These are phyloP conservation scores for Hylyphantes graminicola DNA, from an alignment of 1,140 invertebrate species.

Conservation along the genomic window DNA sequence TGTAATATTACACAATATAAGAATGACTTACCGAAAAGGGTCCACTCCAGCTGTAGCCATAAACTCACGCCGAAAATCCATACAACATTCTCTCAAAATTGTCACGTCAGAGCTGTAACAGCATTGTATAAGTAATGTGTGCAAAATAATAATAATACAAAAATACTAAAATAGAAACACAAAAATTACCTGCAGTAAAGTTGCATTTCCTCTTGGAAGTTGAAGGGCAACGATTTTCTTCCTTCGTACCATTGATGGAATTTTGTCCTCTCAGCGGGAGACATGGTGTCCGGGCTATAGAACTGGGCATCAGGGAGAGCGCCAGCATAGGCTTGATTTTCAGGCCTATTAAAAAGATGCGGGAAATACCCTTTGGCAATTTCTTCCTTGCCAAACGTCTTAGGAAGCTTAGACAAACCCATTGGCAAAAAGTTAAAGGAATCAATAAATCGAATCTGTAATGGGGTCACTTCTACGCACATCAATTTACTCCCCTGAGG, in stretches of 20 bases:
- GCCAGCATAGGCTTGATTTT: constrained; percentile 16
- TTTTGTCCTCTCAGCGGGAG: not conserved
- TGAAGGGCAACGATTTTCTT: no score
- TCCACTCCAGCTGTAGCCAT: no score
- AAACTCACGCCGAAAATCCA: no score
- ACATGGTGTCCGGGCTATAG: not conserved
- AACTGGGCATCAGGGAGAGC: not conserved
- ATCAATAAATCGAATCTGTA: not conserved
- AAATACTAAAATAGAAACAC: no score
- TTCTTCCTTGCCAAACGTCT: constrained; percentile 27
- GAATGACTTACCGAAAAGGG: no score
- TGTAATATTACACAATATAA: no score
- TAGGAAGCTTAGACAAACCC: constrained; percentile 14
- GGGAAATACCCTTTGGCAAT: constrained; percentile 46
- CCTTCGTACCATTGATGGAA: not conserved
- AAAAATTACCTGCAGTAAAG: no score
- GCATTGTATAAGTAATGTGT: no score
- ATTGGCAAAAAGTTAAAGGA: constrained; percentile 53
- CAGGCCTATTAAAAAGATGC: constrained; percentile 53
- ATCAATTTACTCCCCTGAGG: not conserved
- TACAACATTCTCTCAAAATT: no score
- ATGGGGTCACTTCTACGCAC: not conserved
- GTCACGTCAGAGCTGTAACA: no score
- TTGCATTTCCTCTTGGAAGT: not conserved
- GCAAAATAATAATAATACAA: no score